These are phyloP conservation scores for Xyliphius kryptos DNA, from an alignment of 2,113 vertebrate genomes.

Conservation along the genomic window DNA sequence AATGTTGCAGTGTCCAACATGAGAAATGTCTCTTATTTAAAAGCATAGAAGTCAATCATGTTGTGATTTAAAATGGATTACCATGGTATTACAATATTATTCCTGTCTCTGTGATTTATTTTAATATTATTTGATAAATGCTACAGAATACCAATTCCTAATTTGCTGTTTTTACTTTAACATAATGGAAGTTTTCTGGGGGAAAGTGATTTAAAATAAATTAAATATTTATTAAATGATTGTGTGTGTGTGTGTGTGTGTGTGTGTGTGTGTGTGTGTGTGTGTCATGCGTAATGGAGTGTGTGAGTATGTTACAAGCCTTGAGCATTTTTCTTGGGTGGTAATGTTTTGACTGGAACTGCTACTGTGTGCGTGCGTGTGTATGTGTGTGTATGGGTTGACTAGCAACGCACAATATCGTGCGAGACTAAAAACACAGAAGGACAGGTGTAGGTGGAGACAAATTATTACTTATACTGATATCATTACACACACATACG, in stretches of 20 bases:
- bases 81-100: no score
- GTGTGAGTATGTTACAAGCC: not conserved
- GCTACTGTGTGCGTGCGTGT: not conserved
- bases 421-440: slow-evolving; percentile 7
- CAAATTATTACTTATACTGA: slow-evolving; percentile 1
- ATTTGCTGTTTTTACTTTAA: no score
- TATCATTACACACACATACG: slow-evolving; percentile 8
- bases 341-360: not conserved
- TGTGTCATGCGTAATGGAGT: slow-evolving; percentile 1
- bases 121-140: no score
- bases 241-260: slow-evolving; percentile 5
- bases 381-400: not conserved
- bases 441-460: slow-evolving; percentile 12
- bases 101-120: no score
- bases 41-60: no score
- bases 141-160: no score
- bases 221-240: no score
- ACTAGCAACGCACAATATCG: not conserved
- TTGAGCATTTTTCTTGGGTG: slow-evolving; percentile 2
- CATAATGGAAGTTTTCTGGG: no score
- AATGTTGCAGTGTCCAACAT: no score
- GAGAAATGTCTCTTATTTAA: no score
- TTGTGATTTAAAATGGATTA: no score
- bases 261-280: not conserved
- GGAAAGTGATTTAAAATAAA: no score